Evolutionary conservation across 2,888 invertebrate species (phyloP), one percentile per base, ranked within the genome.

Genomic region (Dioctria linearis): DNA sequence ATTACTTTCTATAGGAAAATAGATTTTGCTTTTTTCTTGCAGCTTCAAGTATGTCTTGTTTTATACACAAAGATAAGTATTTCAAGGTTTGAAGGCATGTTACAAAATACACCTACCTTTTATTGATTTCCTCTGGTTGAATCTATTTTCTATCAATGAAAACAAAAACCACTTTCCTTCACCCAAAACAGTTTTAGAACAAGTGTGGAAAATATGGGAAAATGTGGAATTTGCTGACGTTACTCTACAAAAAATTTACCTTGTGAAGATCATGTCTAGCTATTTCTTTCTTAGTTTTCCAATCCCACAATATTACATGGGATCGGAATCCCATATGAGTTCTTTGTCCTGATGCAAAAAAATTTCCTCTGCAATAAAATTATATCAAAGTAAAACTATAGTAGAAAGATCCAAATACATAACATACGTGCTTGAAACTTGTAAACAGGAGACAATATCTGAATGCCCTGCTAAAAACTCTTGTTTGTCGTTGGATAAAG

Each of bases 321-420:
- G 97, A 93, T 88, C 95, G 95, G 87, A 97, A 97, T 4, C 98
- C 98, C 88, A 96, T 95, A 86, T 96, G 95, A 86, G 95, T 97
- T 57, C 94, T 92, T 89, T 98, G 97, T 0, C 98, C 98, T 0
- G 97, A 96, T 4, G 96, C 98, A 57, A 98, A 90, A 85, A 92
- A 95, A 39, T 93, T 93, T 40, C 98, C 96, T 84, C 92, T 90
- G 43, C 9, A 71, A 25, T 25, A 25, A 25, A 25, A 25, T 25
- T 25, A 25, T 25, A 25, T 25, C 25, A 25, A 75, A 65, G 13
- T 40, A 8, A 51, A 4, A 13, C 2, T 39, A 49, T 8, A 51
- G 5, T 40, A 71, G 6, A 57, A 2, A 39, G 25, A 25, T 25
- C 25, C 25, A 25, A 25, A 25, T 25, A 25, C 25, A 25, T 25